These are phyloP conservation scores for Tetragnatha montana DNA, from an alignment of 2,888 invertebrate genomes.

Conservation along the genomic window DNA sequence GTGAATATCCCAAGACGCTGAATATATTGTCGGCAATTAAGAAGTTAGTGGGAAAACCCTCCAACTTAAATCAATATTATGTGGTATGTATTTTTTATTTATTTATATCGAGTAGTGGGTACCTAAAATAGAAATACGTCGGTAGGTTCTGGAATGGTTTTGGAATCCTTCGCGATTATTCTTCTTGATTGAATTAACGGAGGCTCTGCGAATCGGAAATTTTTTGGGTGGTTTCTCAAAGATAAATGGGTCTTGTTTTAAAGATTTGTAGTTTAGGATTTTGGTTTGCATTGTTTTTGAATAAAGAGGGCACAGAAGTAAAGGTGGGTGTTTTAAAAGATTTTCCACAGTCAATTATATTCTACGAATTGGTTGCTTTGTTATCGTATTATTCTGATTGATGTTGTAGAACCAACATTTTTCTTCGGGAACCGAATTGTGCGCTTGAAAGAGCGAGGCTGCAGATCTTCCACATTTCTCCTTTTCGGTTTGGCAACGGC, in stretches of 20 bases:
- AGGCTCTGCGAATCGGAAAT: neutral
- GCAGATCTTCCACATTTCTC: too few relatives aligned
- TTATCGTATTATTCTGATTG: too few relatives aligned
- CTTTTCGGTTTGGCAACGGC: too few relatives aligned
- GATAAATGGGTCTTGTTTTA: neutral
- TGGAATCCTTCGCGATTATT: neutral
- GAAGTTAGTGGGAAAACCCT: neutral
- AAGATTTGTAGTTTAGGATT: neutral
- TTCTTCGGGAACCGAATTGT: too few relatives aligned
- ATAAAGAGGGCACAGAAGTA: neutral
- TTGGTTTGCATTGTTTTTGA: neutral
- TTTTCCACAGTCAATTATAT: neutral
- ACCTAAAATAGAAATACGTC: neutral
- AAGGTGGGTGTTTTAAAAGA: neutral
- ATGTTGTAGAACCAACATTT: too few relatives aligned
- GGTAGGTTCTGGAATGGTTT: neutral
- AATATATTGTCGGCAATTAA: neutral
- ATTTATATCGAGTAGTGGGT: neutral
- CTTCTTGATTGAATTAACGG: neutral
- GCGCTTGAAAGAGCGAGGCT: too few relatives aligned
- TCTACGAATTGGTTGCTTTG: neutral
- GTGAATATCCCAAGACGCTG: neutral
- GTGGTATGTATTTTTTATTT: neutral
- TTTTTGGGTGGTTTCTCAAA: neutral
- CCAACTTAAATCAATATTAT: neutral